Conservation (phyloP, 2,797 vertebrate genomes). For the Echiichthys vipera region DNA sequence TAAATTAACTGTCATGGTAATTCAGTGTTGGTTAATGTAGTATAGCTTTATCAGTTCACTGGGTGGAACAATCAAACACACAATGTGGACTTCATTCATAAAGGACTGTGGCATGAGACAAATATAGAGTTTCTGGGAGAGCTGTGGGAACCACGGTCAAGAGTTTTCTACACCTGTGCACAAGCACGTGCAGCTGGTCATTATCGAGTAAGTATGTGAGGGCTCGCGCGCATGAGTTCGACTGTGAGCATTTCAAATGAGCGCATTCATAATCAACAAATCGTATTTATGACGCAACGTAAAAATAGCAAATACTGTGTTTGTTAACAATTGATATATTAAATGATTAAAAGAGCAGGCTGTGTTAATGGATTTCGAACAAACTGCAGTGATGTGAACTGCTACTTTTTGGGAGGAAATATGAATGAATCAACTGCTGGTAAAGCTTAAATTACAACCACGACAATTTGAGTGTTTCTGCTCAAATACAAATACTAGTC, state of each 20-base stretch:
- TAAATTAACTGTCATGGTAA: neutral
- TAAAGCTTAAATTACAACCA: neutral
- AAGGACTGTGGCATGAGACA: slow-evolving; percentile 8
- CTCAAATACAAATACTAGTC: neutral
- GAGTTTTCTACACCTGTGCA: slow-evolving; percentile 50
- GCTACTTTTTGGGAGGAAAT: too few relatives aligned
- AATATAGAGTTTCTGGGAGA: slow-evolving; percentile 24
- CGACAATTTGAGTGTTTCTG: neutral
- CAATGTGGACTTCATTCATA: neutral
- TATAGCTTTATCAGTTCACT: neutral
- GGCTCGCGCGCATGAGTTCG: neutral
- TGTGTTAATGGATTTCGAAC: neutral
- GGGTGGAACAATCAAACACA: neutral
- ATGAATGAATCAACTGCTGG: too few relatives aligned
- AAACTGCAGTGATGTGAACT: neutral
- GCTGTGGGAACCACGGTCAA: slow-evolving; percentile 48
- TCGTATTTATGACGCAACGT: too few relatives aligned
- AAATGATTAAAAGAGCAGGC: fast-evolving
- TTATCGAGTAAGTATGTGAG: neutral
- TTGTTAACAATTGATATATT: neutral
- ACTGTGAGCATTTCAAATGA: slow-evolving; percentile 1
- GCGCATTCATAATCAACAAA: too few relatives aligned
- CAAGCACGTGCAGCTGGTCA: slow-evolving; percentile 43
- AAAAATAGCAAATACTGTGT: neutral
- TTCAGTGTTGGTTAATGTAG: neutral